Percentiles rank a stretch among this genome's conserved stretches.
These are phyloP conservation scores for Lytechinus variegatus DNA, from an alignment of 35 echinoderm and acorn worm species.

Conservation along the genomic window DNA sequence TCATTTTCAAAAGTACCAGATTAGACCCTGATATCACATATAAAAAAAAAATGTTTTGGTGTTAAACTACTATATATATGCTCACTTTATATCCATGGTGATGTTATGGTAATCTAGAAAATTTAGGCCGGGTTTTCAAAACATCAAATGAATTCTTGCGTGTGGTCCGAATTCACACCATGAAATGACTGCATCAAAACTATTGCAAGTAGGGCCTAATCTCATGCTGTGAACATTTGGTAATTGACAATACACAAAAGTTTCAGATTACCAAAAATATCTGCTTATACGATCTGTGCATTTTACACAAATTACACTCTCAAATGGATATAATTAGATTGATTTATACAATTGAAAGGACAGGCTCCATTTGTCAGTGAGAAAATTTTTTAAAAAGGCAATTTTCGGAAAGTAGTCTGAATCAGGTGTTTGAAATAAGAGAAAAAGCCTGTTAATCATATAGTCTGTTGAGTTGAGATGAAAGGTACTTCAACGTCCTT, in stretches of 20 bases:
- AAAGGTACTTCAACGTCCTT: not conserved
- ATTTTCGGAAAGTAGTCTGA: not conserved
- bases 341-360: not conserved
- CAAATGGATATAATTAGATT: not conserved
- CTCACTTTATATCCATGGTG: no score
- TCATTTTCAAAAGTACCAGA: no score
- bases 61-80: no score
- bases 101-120: not conserved
- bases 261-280: not conserved
- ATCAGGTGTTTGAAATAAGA: not conserved
- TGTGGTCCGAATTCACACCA: not conserved
- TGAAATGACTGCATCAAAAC: not conserved
- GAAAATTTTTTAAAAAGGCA: not conserved
- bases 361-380: not conserved
- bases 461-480: not conserved
- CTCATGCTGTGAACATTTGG: no score
- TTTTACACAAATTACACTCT: not conserved
- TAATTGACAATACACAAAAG: not conserved
- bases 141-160: no score
- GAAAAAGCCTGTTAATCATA: not conserved
- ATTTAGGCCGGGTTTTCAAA: not conserved
- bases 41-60: no score
- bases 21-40: no score
- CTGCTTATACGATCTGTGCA: not conserved
- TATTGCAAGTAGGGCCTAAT: not conserved